Base-by-base conservation (phyloP, 2,888 invertebrate genomes). In the Leptarthrus brevirostris region DNA sequence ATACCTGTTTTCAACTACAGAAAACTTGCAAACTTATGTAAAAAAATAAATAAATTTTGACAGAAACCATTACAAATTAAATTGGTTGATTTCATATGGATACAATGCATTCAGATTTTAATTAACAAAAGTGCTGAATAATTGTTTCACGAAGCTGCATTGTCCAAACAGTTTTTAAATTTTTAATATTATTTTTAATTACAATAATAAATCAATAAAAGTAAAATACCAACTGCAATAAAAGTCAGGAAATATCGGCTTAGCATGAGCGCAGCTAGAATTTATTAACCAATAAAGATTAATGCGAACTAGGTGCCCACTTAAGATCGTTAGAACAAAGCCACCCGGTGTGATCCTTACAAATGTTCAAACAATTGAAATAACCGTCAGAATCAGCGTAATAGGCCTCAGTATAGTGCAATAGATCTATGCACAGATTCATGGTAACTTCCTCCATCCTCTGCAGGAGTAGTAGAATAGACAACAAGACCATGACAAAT, bases 321-420 rank as follows among this genome's bases (percentile, higher is more conserved):
- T 49, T 49, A 3, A 20, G 49, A n/a, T 49, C 49, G 49, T 49
- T 49, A 18, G 49, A 49, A 49, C 49, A 49, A 16, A 49, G 26
- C 30, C 54, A 26, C 54, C 54, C 30, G 54, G 54, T 54, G 54
- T 54, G 54, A 54, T 54, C 26, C 26, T 54, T 54, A 54, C 54
- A 54, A 26, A 30, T 54, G 26, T 54, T 54, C 14, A 14, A 54
- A 26, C 54, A 54, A 54, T 54, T 18, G 30, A 54, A 54, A 26
- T 54, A 30, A 54, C 30, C 26, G 14, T 54, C 54, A 8, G 24
- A 26, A 54, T 40, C 3, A n/a, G 40, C 40, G 40, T 40, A 54
- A 54, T 30, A 14, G 54, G 26, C 54, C 6, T 14, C 6, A 26
- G 20, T 8, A 20, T 5, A 16, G 18, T 20, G 49, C 49, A 49